A percentile compares a stretch with the other conserved stretches of the same genome.
phyloP scores from a whole-genome alignment of 2,113 vertebrate genomes.

The Ameiurus melas region DNA sequence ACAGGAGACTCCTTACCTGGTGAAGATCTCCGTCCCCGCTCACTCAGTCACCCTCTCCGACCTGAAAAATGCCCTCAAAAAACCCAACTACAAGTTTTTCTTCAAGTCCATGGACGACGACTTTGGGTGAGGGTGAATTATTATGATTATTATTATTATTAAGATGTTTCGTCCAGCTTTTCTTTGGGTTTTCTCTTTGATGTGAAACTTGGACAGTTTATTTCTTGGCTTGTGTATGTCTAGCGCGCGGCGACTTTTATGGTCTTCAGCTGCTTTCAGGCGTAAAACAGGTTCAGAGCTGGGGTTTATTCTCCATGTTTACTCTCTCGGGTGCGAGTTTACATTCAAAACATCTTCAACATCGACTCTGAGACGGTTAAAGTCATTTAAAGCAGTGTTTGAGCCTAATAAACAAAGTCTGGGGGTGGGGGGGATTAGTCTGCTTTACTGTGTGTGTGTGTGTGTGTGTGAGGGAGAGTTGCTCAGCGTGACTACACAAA shows the following conservation, averaged over 20 bases:
- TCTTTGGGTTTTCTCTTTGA: neutral
- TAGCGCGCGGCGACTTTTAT: neutral
- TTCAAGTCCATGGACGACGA: conserved; percentile 99
- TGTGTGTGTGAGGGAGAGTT: neutral
- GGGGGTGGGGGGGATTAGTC: neutral
- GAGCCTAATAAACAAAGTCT: neutral
- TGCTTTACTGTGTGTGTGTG: neutral
- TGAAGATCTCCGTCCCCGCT: conserved; percentile 89
- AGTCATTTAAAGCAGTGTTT: neutral
- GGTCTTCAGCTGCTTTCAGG: neutral
- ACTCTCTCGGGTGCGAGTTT: neutral
- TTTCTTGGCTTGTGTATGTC: neutral
- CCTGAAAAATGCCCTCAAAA: conserved; percentile 94
- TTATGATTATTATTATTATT: neutral
- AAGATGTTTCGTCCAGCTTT: neutral
- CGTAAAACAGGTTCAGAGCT: neutral
- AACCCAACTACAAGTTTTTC: conserved; percentile 96
- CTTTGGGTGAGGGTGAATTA: conserved; percentile 81
- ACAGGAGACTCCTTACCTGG: conserved; percentile 95
- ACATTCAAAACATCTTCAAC: neutral
- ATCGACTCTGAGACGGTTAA: neutral
- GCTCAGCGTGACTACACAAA: neutral
- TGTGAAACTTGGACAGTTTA: neutral
- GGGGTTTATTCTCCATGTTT: neutral
- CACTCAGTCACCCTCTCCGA: conserved; percentile 91